These are phyloP conservation scores for Hermaeophaga mercurialis DNA, from an alignment of 2,888 invertebrate species.

Conservation along the genomic window DNA sequence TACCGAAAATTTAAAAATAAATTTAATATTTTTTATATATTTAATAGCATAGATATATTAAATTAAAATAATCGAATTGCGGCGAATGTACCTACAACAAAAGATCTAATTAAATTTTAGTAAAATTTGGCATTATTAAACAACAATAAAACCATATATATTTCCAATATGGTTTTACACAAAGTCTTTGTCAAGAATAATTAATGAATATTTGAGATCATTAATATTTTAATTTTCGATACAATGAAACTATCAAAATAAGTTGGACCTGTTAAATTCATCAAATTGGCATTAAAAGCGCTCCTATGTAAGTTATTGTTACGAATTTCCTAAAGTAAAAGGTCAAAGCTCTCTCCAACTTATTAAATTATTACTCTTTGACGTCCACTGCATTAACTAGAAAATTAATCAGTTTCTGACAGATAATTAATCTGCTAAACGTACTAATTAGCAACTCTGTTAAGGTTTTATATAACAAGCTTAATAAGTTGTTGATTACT, in stretches of 20 bases:
- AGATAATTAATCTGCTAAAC: constrained; percentile 42
- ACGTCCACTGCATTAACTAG: constrained; percentile 38
- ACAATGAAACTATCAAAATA: constrained; percentile 12
- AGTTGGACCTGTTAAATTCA: not conserved
- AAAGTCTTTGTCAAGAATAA: not conserved
- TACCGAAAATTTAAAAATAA: too few species aligned
- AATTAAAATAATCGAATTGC: too few species aligned
- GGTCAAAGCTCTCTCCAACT: constrained; percentile 29
- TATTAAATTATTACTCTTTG: constrained; percentile 41
- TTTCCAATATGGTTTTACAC: not conserved
- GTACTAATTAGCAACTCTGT: constrained; percentile 40
- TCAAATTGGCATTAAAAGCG: constrained; percentile 10
- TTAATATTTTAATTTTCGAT: constrained; percentile 14
- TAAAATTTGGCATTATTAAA: not conserved
- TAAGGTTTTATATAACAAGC: constrained; percentile 43
- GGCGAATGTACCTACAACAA: too few species aligned
- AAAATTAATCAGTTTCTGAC: constrained; percentile 45
- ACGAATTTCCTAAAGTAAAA: constrained; percentile 8
- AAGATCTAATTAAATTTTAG: too few species aligned
- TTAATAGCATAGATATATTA: too few species aligned
- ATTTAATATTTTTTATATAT: too few species aligned
- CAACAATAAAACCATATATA: not conserved
- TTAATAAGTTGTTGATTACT: constrained; percentile 39
- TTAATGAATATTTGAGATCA: constrained; percentile 11
- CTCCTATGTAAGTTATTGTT: constrained; percentile 16